Percentiles rank a stretch among this genome's conserved stretches.
phyloP scores from a whole-genome alignment of 2,797 vertebrate genomes.

The Rhynchotus rufescens region DNA sequence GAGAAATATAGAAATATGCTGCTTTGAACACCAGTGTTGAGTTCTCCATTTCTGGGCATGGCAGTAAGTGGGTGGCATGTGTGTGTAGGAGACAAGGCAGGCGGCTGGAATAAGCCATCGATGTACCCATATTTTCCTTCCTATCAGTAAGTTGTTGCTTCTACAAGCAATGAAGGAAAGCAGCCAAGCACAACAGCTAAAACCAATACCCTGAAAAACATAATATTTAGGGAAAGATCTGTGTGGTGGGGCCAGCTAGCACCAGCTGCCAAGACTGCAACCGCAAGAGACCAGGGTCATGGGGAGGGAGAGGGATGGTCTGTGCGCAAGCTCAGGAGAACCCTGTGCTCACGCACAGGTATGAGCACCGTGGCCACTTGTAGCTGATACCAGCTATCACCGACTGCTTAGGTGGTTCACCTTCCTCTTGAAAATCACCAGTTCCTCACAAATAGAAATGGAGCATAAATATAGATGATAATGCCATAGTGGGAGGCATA shows the following conservation, averaged over 20 bases:
- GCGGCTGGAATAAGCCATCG: neutral
- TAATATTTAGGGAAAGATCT: conserved; percentile 67
- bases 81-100: neutral
- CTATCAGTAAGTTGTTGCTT: conserved; percentile 71
- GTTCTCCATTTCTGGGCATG: neutral
- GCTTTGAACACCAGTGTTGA: neutral
- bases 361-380: neutral
- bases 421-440: neutral
- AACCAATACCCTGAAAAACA: conserved; percentile 74
- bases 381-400: neutral
- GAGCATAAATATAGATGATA: neutral
- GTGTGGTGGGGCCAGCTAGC: neutral
- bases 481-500: neutral
- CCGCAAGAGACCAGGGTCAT: neutral
- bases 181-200: conserved; percentile 76
- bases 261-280: conserved; percentile 24
- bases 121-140: conserved; percentile 64
- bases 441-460: neutral
- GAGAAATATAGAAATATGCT: neutral
- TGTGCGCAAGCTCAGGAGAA: neutral
- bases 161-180: conserved; percentile 67
- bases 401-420: accelerated
- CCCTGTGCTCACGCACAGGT: neutral
- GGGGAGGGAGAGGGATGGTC: neutral
- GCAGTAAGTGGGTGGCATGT: neutral